Evolutionary conservation across 2,113 vertebrate species (phyloP).

Genomic region (Xyliphius kryptos): DNA sequence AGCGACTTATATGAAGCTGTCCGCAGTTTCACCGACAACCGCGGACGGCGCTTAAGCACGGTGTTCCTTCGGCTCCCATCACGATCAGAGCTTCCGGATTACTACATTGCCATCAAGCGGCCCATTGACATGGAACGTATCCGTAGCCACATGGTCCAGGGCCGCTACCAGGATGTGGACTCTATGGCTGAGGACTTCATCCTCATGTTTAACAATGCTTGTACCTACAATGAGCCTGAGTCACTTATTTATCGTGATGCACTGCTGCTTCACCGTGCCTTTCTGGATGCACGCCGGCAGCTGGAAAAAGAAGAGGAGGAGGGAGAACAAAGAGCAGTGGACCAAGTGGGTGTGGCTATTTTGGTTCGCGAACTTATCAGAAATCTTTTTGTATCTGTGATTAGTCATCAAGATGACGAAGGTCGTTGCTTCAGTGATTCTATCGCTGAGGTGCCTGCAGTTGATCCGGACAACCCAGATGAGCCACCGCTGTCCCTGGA

Average conservation of each 20-base stretch:
- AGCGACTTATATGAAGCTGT: conserved; percentile 95
- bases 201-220: too few species aligned
- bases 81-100: conserved; percentile 91
- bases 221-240: conserved; percentile 97
- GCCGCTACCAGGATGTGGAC: conserved; percentile 95
- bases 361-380: conserved; percentile 92
- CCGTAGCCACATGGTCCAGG: conserved; percentile 88
- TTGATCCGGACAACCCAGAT: conserved; percentile 79
- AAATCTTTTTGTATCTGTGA: conserved; percentile 93
- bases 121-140: conserved; percentile 97
- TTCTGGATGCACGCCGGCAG: conserved; percentile 86
- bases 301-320: conserved; percentile 90
- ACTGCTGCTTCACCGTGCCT: conserved; percentile 85
- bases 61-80: conserved; percentile 93
- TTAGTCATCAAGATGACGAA: conserved; percentile 97
- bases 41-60: conserved; percentile 86
- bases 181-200: conserved; percentile 93
- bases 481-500: conserved; percentile 87
- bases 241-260: conserved; percentile 97
- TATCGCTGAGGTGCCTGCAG: conserved; percentile 87
- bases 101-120: conserved; percentile 95
- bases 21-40: conserved; percentile 91
- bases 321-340: conserved; percentile 76
- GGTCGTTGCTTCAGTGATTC: conserved; percentile 97
- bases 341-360: conserved; percentile 63